Base-by-base conservation (phyloP, 2,797 vertebrate genomes). In the Gouania willdenowi region DNA sequence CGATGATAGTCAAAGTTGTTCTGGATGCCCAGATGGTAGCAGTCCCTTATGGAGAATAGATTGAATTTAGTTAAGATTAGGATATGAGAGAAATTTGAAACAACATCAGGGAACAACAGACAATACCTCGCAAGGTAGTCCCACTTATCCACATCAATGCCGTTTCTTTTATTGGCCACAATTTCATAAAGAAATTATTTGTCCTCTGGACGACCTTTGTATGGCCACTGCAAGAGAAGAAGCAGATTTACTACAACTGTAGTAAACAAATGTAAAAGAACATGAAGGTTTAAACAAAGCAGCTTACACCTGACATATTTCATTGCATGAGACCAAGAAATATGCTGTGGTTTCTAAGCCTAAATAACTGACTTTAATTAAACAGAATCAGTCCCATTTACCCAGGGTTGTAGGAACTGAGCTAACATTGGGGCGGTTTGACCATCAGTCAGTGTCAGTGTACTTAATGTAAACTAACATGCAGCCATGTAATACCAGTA, bases 81-180 rank as follows among this genome's bases (percentile, higher is more conserved):
- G n/a, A n/a, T 9, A 8, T 13, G 26, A 26, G 23, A 24, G n/a
- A 1, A 24, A 24, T 3, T 22, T 13, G 13, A 14, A 2, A 14
- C 13, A 21, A 2, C 6, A 6, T 5, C 5, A 21, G 7, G 3
- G 3, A 7, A 22, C 5, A 47, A 14, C 13, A 24, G 27, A 4
- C 1, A 38, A 8, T 83, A 96, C 94, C 94, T 91, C 37, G 93
- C 92, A 73, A 96, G 91, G 57, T 96, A 97, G 73, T 97, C 94
- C 91, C 92, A 95, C 46, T 97, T 97, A 79, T 95, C 93, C 48
- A 97, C 94, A 5, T 97, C 94, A 4, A 97, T 88, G 37, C 93
- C 91, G 3, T 82, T 94, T 50, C 49, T 79, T 70, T 94, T 92
- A 74, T 96, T 96, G 18, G 93, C 85, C 6, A 96, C 92, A 13